phyloP scores from a whole-genome alignment of 2,113 vertebrate species.

The Tetrax tetrax region DNA sequence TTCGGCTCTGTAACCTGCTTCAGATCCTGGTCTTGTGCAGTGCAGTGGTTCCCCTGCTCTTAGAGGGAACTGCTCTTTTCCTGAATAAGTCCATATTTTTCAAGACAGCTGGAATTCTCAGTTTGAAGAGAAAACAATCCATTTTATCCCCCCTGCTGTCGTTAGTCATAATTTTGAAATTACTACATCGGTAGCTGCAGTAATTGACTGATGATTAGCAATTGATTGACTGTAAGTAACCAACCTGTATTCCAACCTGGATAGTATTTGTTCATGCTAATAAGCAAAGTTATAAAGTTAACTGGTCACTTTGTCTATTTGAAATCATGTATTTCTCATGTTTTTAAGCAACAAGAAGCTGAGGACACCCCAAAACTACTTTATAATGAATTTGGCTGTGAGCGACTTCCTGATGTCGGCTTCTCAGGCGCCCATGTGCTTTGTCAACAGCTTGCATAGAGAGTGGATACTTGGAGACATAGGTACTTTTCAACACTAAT shows the following conservation, averaged over 20 bases:
- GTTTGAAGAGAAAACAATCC: neutral
- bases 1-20: neutral
- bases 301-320: neutral
- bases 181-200: neutral
- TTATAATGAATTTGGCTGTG: constrained; percentile 75
- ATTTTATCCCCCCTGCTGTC: neutral
- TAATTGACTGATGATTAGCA: neutral
- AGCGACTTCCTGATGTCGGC: constrained; percentile 76
- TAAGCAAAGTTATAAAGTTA: neutral
- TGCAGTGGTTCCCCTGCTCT: neutral
- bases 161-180: neutral
- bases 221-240: neutral
- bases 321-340: neutral
- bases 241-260: neutral
- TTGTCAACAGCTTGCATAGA: constrained; percentile 72
- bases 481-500: constrained; percentile 48
- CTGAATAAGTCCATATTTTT: neutral
- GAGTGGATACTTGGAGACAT: constrained; percentile 74
- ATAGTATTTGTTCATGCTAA: neutral
- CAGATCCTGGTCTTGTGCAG: neutral
- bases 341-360: constrained; percentile 75
- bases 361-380: constrained; percentile 76
- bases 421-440: constrained; percentile 73
- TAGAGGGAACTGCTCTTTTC: neutral
- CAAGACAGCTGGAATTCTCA: neutral